Percentiles rank a stretch among this genome's conserved stretches.
Conservation (phyloP, 92 coral and sea anemone species). For the Porites divaricata region DNA sequence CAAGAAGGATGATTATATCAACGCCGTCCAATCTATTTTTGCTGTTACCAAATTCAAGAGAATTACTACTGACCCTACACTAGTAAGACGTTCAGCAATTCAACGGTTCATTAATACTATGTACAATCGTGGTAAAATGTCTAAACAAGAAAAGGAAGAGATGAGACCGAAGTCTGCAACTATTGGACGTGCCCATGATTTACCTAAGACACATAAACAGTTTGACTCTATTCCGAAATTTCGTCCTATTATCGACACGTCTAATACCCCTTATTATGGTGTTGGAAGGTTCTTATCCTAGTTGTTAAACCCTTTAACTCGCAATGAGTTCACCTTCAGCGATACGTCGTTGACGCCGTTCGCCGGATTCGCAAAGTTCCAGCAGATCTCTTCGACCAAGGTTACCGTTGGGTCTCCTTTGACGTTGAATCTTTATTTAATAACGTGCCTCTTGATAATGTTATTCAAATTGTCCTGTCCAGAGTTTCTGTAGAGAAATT, state of each 20-base stretch:
- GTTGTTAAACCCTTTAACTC: too few species aligned
- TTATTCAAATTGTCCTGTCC: constrained; percentile 33
- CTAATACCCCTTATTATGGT: not conserved
- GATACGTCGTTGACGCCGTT: too few species aligned
- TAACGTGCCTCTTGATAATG: too few species aligned
- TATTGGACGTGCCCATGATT: not conserved
- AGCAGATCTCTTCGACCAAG: too few species aligned
- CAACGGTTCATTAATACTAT: not conserved
- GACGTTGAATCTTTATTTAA: too few species aligned
- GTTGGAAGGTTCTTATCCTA: too few species aligned
- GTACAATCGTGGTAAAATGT: not conserved
- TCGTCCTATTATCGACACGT: not conserved
- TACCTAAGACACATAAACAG: not conserved
- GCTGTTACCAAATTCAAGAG: not conserved
- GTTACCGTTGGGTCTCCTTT: too few species aligned
- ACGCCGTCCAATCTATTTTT: too few species aligned
- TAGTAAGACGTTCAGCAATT: not conserved
- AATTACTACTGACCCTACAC: not conserved
- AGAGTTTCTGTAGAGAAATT: constrained; percentile 25
- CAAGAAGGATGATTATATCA: too few species aligned
- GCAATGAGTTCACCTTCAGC: too few species aligned
- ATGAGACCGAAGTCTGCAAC: not conserved
- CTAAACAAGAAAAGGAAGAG: not conserved
- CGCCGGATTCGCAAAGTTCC: too few species aligned
- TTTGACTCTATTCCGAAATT: not conserved